Evolutionary conservation across 2,797 vertebrate genomes (phyloP).

Genomic region (Oreochromis mossambicus): DNA sequence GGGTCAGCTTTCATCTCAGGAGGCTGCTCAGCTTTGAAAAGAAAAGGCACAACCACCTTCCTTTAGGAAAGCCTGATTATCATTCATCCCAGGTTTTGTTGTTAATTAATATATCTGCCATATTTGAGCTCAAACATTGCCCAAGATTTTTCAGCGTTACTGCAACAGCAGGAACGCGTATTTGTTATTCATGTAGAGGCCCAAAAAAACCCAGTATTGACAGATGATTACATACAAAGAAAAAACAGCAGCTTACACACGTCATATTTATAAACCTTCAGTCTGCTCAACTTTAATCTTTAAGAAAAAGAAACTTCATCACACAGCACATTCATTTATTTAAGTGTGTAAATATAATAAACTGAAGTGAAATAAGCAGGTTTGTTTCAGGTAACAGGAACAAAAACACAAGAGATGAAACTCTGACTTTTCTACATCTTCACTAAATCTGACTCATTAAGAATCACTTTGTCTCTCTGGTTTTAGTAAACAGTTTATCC

Average conservation of each 20-base stretch:
- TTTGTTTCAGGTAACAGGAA: neutral
- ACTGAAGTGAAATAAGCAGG: fast-evolving
- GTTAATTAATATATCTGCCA: neutral
- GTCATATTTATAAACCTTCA: neutral
- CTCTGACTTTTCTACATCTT: neutral
- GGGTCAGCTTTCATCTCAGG: neutral
- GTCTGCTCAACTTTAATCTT: neutral
- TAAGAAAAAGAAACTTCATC: neutral
- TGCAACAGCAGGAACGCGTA: neutral
- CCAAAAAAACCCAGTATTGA: neutral
- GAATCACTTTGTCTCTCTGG: neutral
- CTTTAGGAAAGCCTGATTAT: neutral
- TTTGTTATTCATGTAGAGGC: neutral
- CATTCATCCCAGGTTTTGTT: neutral
- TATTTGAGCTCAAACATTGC: neutral
- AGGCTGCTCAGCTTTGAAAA: neutral
- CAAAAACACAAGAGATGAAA: neutral
- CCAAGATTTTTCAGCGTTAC: neutral
- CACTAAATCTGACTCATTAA: neutral
- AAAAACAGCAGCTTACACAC: neutral
- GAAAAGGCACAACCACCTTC: neutral
- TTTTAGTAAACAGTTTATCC: neutral
- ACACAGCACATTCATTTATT: fast-evolving
- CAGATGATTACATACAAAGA: neutral
- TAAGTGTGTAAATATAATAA: neutral